Percentiles rank a stretch among this genome's conserved stretches.
Evolutionary conservation across 2,888 invertebrate genomes (phyloP).

Genomic region (Conchocele bisecta): DNA sequence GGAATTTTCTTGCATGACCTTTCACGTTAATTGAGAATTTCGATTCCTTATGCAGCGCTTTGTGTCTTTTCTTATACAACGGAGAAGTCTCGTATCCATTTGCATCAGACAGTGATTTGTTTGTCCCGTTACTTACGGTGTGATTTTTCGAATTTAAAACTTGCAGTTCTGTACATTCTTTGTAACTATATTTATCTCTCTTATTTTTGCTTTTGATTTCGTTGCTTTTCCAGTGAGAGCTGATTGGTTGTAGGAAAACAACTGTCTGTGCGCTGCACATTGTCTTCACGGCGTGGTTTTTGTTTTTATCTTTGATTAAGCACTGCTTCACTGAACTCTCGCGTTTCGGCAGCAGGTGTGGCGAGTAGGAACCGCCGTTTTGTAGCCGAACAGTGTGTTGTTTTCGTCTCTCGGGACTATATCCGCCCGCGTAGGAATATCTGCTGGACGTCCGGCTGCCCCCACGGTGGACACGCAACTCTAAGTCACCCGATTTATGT

Average conservation of each 20-base stretch:
- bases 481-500: slow-evolving; percentile 84
- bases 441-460: slow-evolving; percentile 47
- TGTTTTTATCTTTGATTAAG: slow-evolving; percentile 1
- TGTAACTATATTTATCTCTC: neutral
- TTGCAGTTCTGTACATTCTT: neutral
- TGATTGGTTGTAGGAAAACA: slow-evolving; percentile 6
- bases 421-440: slow-evolving; percentile 15
- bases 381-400: neutral
- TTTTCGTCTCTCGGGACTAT: slow-evolving; percentile 14
- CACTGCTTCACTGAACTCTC: neutral
- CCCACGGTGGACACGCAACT: slow-evolving; percentile 94
- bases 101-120: too few relatives aligned
- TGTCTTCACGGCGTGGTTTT: slow-evolving; percentile 1
- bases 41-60: slow-evolving; percentile 43
- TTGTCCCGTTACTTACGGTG: neutral
- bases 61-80: slow-evolving; percentile 25
- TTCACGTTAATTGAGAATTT: slow-evolving; percentile 88
- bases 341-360: neutral
- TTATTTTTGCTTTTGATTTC: neutral
- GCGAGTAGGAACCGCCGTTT: neutral
- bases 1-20: slow-evolving; percentile 91
- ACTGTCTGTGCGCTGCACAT: neutral
- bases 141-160: neutral
- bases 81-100: too few relatives aligned
- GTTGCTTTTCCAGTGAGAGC: neutral